Conservation (phyloP, 30 jellyfish, hydroid and myxozoan genomes). For the Aurelia sp. region DNA sequence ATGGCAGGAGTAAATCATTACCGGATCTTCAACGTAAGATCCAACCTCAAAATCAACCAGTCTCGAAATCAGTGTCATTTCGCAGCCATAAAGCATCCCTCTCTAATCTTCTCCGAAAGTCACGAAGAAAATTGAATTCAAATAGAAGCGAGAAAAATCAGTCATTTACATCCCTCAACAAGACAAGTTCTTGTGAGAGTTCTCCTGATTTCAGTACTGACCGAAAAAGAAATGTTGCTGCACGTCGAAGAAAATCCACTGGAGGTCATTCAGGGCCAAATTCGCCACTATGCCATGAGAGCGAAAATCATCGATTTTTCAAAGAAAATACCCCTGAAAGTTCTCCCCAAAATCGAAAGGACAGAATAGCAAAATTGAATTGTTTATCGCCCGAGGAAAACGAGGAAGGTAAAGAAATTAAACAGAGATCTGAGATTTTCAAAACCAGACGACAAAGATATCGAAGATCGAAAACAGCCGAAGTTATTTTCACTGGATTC, state of each 20-base stretch:
- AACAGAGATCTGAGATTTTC: not conserved
- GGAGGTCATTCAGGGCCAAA: too few species aligned
- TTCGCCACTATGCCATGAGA: too few species aligned
- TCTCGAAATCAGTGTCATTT: not conserved
- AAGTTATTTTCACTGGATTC: not conserved
- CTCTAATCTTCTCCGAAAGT: conserved; percentile 33
- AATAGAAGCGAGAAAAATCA: conserved; percentile 11
- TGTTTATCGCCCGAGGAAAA: conserved; percentile 46
- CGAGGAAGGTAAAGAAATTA: not conserved
- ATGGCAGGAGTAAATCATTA: conserved; percentile 36
- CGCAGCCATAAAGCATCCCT: conserved; percentile 37
- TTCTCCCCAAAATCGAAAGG: too few species aligned
- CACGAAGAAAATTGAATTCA: conserved; percentile 21
- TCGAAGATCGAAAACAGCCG: conserved; percentile 40
- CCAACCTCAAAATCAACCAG: not conserved
- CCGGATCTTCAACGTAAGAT: conserved; percentile 32
- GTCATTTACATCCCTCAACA: conserved; percentile 3
- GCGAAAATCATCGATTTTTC: too few species aligned
- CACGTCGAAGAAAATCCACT: not conserved
- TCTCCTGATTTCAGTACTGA: conserved; percentile 23
- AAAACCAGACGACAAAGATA: conserved; percentile 32
- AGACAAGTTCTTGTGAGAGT: conserved; percentile 6
- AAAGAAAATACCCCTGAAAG: too few species aligned
- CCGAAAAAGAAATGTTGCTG: not conserved
- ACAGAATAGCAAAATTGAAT: too few species aligned